These are phyloP conservation scores for Arenaria interpres DNA, from an alignment of 2,113 vertebrate genomes.

Conservation along the genomic window DNA sequence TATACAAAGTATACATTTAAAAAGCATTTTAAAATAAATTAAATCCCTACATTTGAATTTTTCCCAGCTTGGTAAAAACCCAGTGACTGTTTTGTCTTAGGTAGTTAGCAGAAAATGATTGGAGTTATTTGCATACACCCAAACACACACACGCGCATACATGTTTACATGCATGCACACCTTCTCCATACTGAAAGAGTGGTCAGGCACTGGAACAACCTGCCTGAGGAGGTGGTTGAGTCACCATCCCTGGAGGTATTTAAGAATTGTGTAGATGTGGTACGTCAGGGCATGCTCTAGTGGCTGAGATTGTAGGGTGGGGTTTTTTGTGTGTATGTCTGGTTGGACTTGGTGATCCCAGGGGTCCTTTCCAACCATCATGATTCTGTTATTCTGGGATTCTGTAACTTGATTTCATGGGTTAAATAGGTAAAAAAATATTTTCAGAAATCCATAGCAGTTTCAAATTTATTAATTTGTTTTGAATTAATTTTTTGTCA, in stretches of 20 bases:
- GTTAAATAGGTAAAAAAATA: no score
- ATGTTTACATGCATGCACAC: neutral
- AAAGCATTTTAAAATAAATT: neutral
- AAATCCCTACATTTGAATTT: neutral
- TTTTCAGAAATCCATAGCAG: neutral
- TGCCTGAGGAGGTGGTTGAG: no score
- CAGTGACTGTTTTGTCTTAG: neutral
- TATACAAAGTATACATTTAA: no score
- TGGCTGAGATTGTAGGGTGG: no score
- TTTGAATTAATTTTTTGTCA: neutral
- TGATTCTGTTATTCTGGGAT: no score
- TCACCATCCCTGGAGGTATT: no score
- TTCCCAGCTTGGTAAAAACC: neutral
- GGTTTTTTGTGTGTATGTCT: no score
- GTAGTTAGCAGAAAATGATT: neutral
- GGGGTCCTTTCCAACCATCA: no score
- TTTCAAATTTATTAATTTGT: neutral
- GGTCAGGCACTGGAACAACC: no score
- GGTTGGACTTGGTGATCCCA: no score
- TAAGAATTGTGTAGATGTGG: no score
- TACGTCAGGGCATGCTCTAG: no score
- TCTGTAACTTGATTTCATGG: neutral
- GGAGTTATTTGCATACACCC: neutral
- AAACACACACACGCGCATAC: neutral
- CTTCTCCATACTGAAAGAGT: neutral